Percentiles rank a stretch among this genome's conserved stretches.
These are phyloP conservation scores for Oxytorus armatus DNA, from an alignment of 2,888 invertebrate genomes.

Conservation along the genomic window DNA sequence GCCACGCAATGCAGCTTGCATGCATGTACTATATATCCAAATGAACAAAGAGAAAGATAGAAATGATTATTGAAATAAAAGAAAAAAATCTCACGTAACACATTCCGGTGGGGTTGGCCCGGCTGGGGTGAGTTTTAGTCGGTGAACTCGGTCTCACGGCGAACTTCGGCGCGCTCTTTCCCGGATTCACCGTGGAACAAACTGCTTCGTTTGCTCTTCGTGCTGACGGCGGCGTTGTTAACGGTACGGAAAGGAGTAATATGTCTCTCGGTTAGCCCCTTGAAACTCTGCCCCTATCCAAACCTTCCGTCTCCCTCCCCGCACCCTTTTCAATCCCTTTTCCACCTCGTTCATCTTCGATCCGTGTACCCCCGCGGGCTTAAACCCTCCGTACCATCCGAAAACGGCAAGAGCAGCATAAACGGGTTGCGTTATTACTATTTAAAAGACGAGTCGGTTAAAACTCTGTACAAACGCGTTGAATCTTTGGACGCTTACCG, in stretches of 20 bases:
- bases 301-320: conserved; percentile 11
- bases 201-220: conserved; percentile 69
- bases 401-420: conserved; percentile 26
- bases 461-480: conserved; percentile 20
- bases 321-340: conserved; percentile 22
- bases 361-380: conserved; percentile 45
- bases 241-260: conserved; percentile 68
- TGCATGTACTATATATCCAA: conserved; percentile 10
- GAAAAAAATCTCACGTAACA: conserved; percentile 59
- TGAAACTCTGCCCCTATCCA: conserved; percentile 40
- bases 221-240: conserved; percentile 68
- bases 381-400: conserved; percentile 42
- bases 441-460: conserved; percentile 49
- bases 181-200: conserved; percentile 60
- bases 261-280: conserved; percentile 61
- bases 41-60: conserved; percentile 14
- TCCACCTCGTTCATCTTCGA: conserved; percentile 62
- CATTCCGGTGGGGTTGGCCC: conserved; percentile 57
- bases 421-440: conserved; percentile 52
- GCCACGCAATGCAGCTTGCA: conserved; percentile 12
- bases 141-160: conserved; percentile 55
- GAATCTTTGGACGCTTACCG: conserved; percentile 19
- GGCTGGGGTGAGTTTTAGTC: conserved; percentile 58
- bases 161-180: conserved; percentile 59
- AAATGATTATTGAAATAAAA: background rate